phyloP scores from a whole-genome alignment of 2,888 invertebrate genomes.

The Antheraea assamensis region DNA sequence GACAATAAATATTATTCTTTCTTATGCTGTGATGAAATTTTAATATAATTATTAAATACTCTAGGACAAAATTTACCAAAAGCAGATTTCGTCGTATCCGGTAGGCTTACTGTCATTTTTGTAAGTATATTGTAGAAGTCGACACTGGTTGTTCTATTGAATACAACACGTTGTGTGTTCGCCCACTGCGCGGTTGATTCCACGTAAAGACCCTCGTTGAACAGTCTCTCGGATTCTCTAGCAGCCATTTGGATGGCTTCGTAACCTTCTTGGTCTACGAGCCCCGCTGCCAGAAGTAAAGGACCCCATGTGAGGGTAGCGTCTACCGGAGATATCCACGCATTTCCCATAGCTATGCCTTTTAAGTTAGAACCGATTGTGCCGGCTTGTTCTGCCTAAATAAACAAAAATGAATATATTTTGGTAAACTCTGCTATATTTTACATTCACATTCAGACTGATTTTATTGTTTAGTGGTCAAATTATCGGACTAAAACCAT shows the following conservation, averaged over 20 bases:
- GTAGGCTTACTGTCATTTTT: slow-evolving; percentile 53
- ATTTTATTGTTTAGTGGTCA: not conserved
- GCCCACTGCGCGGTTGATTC: slow-evolving; percentile 86
- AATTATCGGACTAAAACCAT: not conserved
- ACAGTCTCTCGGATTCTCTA: slow-evolving; percentile 76
- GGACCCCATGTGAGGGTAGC: slow-evolving; percentile 93
- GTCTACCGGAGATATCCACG: slow-evolving; percentile 95
- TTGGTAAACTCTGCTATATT: not conserved
- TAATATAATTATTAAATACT: not conserved
- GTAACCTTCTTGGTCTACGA: slow-evolving; percentile 86
- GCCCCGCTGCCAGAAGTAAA: slow-evolving; percentile 87
- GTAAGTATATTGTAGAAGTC: slow-evolving; percentile 92
- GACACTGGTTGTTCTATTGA: slow-evolving; percentile 83
- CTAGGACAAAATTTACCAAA: slow-evolving; percentile 39
- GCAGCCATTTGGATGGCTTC: slow-evolving; percentile 82
- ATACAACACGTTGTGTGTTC: slow-evolving; percentile 83
- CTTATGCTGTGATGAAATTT: not conserved
- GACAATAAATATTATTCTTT: too few relatives aligned
- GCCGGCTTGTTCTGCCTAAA: slow-evolving; percentile 83
- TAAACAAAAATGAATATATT: slow-evolving; percentile 15
- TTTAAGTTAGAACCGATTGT: slow-evolving; percentile 86
- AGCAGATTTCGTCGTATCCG: slow-evolving; percentile 45
- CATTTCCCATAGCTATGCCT: slow-evolving; percentile 92
- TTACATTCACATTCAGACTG: not conserved
- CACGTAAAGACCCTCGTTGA: slow-evolving; percentile 81